These are phyloP conservation scores for Dallia pectoralis DNA, from an alignment of 2,797 vertebrate species.

Conservation along the genomic window DNA sequence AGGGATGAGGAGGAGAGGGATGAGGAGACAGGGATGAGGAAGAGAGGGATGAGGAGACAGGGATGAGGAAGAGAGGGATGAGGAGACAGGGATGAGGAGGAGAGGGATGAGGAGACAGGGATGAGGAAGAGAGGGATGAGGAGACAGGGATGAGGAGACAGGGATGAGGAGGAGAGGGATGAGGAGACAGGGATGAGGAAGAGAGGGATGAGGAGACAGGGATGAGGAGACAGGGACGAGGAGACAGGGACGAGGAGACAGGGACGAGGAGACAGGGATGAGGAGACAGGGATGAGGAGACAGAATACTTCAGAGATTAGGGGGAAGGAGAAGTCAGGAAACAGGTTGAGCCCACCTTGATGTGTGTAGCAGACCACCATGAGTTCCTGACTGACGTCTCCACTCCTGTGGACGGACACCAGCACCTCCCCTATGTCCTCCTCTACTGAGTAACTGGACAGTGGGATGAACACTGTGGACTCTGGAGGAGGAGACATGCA, in stretches of 20 bases:
- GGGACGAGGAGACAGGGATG: not conserved
- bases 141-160: not conserved
- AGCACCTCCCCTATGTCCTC: slow-evolving; percentile 88
- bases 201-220: not conserved
- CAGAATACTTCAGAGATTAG: not conserved
- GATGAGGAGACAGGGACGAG: not conserved
- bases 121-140: not conserved
- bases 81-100: not conserved
- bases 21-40: too few relatives aligned
- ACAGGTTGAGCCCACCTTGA: slow-evolving; percentile 69
- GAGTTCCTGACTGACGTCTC: slow-evolving; percentile 88
- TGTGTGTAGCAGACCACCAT: slow-evolving; percentile 93
- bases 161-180: not conserved
- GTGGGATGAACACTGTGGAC: slow-evolving; percentile 87
- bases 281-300: not conserved
- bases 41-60: too few relatives aligned
- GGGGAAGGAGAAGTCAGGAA: too few relatives aligned
- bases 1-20: not conserved
- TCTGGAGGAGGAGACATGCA: slow-evolving; percentile 60
- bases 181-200: not conserved
- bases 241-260: not conserved
- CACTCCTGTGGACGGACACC: slow-evolving; percentile 87
- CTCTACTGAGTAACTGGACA: slow-evolving; percentile 79
- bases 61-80: too few relatives aligned
- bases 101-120: too few relatives aligned